phyloP scores from a whole-genome alignment of 2,797 vertebrate genomes.

The Chaetodon trifasciatus region DNA sequence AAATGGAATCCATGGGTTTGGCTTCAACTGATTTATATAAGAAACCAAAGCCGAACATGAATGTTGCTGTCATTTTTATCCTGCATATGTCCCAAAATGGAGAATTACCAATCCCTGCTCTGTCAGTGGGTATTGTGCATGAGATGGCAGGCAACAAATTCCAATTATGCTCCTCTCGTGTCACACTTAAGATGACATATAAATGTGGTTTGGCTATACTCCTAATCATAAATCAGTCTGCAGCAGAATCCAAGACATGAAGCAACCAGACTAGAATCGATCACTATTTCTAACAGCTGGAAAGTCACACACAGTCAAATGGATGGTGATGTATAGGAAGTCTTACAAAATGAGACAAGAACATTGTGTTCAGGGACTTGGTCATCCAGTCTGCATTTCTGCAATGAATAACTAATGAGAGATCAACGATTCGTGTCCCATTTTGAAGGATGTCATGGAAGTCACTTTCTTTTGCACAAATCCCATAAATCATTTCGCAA shows the following conservation, averaged over 20 bases:
- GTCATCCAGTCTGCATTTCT: constrained; percentile 11
- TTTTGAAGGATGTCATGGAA: constrained; percentile 1
- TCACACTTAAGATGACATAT: constrained; percentile 72
- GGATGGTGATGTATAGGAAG: constrained; percentile 40
- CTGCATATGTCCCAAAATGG: constrained; percentile 13
- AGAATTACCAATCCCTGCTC: constrained; percentile 46
- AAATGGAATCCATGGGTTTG: constrained; percentile 25
- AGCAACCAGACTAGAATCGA: constrained; percentile 36
- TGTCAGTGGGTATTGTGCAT: constrained; percentile 58
- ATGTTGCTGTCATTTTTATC: constrained; percentile 37
- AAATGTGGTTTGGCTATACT: constrained; percentile 59
- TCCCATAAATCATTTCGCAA: not conserved
- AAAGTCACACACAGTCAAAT: constrained; percentile 39
- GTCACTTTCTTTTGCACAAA: not conserved
- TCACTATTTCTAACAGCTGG: constrained; percentile 56
- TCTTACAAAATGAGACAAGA: constrained; percentile 11
- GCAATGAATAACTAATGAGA: constrained; percentile 4
- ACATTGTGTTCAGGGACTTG: not conserved
- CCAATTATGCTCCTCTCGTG: constrained; percentile 66
- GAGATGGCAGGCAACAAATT: constrained; percentile 72
- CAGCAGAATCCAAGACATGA: constrained; percentile 44
- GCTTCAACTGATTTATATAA: constrained; percentile 16
- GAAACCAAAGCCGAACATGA: constrained; percentile 37
- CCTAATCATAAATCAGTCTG: constrained; percentile 67
- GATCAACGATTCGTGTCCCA: not conserved